These are phyloP conservation scores for Meloidogyne hapla DNA, from an alignment of 1,140 invertebrate species.

Conservation along the genomic window DNA sequence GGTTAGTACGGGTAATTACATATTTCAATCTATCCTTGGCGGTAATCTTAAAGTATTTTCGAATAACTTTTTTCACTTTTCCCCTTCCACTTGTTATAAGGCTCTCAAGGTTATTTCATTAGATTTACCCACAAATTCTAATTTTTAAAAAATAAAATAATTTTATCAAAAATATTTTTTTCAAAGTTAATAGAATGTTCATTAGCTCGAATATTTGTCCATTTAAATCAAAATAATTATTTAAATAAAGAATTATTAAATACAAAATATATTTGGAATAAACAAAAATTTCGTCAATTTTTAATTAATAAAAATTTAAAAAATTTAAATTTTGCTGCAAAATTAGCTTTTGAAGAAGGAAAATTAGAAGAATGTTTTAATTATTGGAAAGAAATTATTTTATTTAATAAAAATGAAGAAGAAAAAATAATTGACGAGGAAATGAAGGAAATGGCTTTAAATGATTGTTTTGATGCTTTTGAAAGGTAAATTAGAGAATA, in stretches of 20 bases:
- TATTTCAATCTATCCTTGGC: too few relatives aligned
- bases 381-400: background rate
- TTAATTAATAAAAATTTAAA: background rate
- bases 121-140: too few relatives aligned
- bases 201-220: background rate
- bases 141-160: too few relatives aligned
- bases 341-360: background rate
- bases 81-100: too few relatives aligned
- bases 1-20: too few relatives aligned
- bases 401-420: background rate
- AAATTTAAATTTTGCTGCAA: background rate
- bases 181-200: background rate
- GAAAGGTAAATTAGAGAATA: background rate
- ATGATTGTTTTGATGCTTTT: conserved; percentile 13
- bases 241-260: conserved; percentile 2
- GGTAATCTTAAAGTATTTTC: too few relatives aligned
- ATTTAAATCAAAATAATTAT: background rate
- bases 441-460: background rate
- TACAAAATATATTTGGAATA: background rate
- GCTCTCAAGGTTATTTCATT: too few relatives aligned
- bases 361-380: background rate
- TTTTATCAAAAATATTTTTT: background rate
- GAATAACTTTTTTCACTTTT: too few relatives aligned
- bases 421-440: background rate
- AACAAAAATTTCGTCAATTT: background rate